These are phyloP conservation scores for Hemibagrus guttatus DNA, from an alignment of 2,797 vertebrate species.

Conservation along the genomic window DNA sequence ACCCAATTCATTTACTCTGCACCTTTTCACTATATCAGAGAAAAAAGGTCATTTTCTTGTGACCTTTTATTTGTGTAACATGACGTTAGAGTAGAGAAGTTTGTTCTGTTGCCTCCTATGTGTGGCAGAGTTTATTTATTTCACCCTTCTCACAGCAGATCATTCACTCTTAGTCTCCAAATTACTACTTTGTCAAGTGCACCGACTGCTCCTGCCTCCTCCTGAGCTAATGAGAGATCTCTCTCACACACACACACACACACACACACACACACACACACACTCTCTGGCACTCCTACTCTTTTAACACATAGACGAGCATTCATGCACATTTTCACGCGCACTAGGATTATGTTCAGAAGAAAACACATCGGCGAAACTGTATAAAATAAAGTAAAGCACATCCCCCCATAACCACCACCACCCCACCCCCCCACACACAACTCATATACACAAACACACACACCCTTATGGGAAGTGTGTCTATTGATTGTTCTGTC, in stretches of 20 bases:
- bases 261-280: slow-evolving; percentile 22
- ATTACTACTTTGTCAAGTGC: slow-evolving; percentile 40
- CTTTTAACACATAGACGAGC: slow-evolving; percentile 9
- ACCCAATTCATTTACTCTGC: background rate
- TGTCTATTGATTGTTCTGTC: slow-evolving; percentile 56
- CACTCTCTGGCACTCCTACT: background rate
- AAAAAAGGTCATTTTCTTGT: background rate
- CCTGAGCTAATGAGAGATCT: slow-evolving; percentile 38
- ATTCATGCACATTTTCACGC: background rate
- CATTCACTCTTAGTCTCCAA: slow-evolving; percentile 42
- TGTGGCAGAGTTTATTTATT: slow-evolving; percentile 30
- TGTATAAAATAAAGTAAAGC: slow-evolving; percentile 25
- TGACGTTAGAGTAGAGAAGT: no score
- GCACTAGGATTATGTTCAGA: background rate
- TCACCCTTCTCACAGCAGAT: slow-evolving; percentile 41
- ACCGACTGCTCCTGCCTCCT: slow-evolving; percentile 36
- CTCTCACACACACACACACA: slow-evolving; percentile 18
- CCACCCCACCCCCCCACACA: no score
- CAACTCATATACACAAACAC: background rate
- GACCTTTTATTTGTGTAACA: background rate
- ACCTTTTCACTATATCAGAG: background rate
- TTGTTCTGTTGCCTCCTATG: background rate
- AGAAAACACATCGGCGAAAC: slow-evolving; percentile 5
- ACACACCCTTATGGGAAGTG: slow-evolving; percentile 25
- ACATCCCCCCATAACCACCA: background rate